Base-by-base conservation (phyloP, 1,140 invertebrate genomes). In the Melanaphis sacchari region DNA sequence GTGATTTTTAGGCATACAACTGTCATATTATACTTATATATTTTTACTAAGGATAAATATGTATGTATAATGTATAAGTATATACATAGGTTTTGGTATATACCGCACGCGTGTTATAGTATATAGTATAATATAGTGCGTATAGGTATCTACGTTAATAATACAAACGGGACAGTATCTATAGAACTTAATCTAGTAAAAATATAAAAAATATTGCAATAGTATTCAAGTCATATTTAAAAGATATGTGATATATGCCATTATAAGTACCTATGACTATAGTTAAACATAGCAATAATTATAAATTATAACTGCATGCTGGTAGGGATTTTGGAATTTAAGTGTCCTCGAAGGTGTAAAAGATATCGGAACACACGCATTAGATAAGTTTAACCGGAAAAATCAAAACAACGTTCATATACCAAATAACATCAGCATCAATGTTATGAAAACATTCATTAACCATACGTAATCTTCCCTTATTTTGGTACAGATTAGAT, bases 1-100 rank as follows among this genome's bases (percentile, higher is more conserved):
- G 38, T 38, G 46, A 85, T 85, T 93, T 85, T 85, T 31, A 18
- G 15, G 43, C 24, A 54, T 76, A n/a, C 46, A 85, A 84, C 91
- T 46, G 36, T 54, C 43, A 38, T 82, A 85, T 36, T 49, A 43
- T 85, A 66, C 59, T 66, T 31, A n/a, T 31, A 15, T 59, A 59
- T 31, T 59, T 11, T 49, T 21, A 49, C 18, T 18, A 49, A 49
- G 46, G 46, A 21, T 21, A 49, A 49, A 49, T 49, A 49, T 59
- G 31, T 26, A 8, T 3, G 31, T 59, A 59, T 59, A 52, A n/a
- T 46, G 43, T 46, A 46, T 52, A 6, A 24, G n/a, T 31, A 26
- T 54, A 54, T 54, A 59, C 31, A 59, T 8, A 59, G 26, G 0
- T 85, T 43, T 85, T 26, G 9, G 38, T 40, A 18, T 40, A 0